Evolutionary conservation across 2,797 vertebrate genomes (phyloP), one percentile per base, ranked within the genome.

Genomic region (Thalassophryne amazonica): DNA sequence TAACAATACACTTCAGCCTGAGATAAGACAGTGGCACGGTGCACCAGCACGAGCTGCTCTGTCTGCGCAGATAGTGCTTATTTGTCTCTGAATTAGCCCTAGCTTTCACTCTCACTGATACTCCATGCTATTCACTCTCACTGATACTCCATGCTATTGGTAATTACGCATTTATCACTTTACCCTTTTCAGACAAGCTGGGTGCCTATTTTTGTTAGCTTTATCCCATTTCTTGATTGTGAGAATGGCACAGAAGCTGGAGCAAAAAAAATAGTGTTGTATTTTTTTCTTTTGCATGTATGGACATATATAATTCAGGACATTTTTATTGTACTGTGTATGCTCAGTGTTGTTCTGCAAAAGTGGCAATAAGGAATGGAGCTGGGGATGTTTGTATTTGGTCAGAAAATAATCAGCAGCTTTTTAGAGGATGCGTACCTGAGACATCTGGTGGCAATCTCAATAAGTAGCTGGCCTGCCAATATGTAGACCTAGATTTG

Each of bases 1-100:
- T 68, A 76, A 69, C 65, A 63, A 36, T 46, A 45, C 40, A 81
- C 65, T 74, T 73, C 42, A 52, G 69, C 64, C 60, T 69, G 52
- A 69, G 77, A 81, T 80, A 83, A 82, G 55, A 42, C 50, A 57
- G 69, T 70, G 63, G 59, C 69, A 38, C 9, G 10, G 49, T 55
- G 60, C 48, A 30, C n/a, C n/a, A n/a, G n/a, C n/a, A n/a, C n/a
- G 28, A 2, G 27, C 46, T 54, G 46, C 58, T 73, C n/a, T n/a
- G n/a, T n/a, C n/a, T n/a, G n/a, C n/a, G n/a, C n/a, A n/a, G 71
- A 81, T 83, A 40, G 54, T n/a, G 7, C 62, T 80, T 80, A 84
- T 88, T 87, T 86, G 56, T 66, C 50, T 31, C 20, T 23, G 63
- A 79, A 87, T 87, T 86, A 86, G 60, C 59, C 68, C 63, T 36